Base-by-base conservation (phyloP, 2,888 invertebrate species). In the Latrodectus hesperus region DNA sequence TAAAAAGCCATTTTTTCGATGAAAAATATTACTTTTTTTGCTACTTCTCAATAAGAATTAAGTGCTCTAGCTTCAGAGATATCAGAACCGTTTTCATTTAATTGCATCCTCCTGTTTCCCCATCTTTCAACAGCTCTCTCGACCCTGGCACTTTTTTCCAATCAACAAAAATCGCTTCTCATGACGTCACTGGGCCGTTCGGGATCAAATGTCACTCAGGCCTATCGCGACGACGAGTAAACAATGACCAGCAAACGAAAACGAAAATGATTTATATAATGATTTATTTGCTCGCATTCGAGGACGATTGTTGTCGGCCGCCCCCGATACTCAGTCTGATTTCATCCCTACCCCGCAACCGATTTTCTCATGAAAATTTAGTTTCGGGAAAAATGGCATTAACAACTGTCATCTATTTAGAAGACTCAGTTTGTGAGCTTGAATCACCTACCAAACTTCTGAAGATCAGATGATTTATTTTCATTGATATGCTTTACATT, bases 201-300 rank as follows among this genome's bases (percentile, higher is more conserved):
- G 64, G 53, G 49, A 85, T 75, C 74, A 65, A 85, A 38, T 80
- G 80, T 77, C 81, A 72, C 68, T 73, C 38, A 53, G 71, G 81
- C 65, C 55, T 86, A 81, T 86, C 86, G 22, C 53, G 60, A n/a
- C 60, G 76, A 80, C 76, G 77, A 81, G 86, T 86, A 81, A 86
- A 86, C 86, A 81, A 77, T 77, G 51, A 17, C 67, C 70, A 51
- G 17, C 55, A 79, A 64, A 74, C 75, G 78, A 85, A 85, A 80
- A 80, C 75, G 75, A 80, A 85, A 78, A 84, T 86, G 86, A 86
- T 86, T 86, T 86, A 86, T 86, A 80, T 86, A 64, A 76, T 86
- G 86, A 86, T 86, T 86, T 86, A 86, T 86, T 77, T 81, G 76
- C 53, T 76, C 81, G 38, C 67, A 81, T 86, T 81, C 76, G 65